phyloP scores from a whole-genome alignment of 92 coral and sea anemone species.

The Porites cylindrica region DNA sequence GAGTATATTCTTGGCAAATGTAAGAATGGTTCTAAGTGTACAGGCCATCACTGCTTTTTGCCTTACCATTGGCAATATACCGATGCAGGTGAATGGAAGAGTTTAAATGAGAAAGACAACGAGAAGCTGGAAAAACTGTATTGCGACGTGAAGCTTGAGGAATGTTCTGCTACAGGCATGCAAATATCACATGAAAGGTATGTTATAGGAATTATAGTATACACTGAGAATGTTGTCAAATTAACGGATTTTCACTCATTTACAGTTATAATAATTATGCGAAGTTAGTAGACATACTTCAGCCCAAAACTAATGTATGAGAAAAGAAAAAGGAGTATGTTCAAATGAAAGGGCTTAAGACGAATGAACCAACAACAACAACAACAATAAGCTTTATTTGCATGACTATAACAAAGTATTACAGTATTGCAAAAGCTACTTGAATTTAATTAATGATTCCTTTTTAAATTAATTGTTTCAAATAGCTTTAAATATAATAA shows the following conservation, averaged over 20 bases:
- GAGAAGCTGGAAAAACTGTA: constrained; percentile 71
- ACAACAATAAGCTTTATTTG: no score
- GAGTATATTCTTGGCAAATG: constrained; percentile 70
- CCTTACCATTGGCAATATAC: constrained; percentile 85
- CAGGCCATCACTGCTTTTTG: constrained; percentile 65
- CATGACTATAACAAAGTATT: no score
- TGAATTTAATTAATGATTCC: no score
- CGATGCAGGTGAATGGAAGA: constrained; percentile 45
- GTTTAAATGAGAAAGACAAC: constrained; percentile 58
- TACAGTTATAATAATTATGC: no score
- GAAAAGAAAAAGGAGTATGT: not conserved
- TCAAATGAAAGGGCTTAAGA: not conserved
- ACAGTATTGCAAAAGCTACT: no score
- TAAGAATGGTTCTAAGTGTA: constrained; percentile 63
- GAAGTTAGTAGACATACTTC: not conserved
- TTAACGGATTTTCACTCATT: no score
- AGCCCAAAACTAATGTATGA: not conserved
- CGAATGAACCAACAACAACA: no score
- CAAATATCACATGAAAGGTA: constrained; percentile 10
- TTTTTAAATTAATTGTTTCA: no score
- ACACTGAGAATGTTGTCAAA: not conserved
- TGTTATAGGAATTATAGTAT: not conserved
- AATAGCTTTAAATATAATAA: no score
- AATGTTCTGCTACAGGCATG: constrained; percentile 8
- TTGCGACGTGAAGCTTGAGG: constrained; percentile 61